phyloP scores from a whole-genome alignment of 2,797 vertebrate species.

The Myioborus melanocephalus region DNA sequence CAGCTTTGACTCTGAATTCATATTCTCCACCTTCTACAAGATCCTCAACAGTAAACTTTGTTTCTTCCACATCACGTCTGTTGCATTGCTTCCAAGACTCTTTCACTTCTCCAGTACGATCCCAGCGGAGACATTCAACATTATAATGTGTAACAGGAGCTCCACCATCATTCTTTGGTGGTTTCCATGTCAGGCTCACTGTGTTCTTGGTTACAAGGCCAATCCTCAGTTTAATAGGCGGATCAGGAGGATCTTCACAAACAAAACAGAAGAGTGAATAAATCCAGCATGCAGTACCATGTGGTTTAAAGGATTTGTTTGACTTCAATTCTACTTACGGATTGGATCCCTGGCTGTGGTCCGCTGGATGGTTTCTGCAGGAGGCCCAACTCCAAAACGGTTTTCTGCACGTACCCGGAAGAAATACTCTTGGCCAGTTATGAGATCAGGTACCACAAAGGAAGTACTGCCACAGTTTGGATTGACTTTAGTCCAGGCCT shows the following conservation, averaged over 20 bases:
- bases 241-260: slow-evolving; percentile 92
- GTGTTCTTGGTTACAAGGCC: slow-evolving; percentile 87
- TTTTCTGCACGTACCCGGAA: slow-evolving; percentile 96
- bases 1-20: slow-evolving; percentile 93
- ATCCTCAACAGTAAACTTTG: slow-evolving; percentile 92
- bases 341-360: slow-evolving; percentile 92
- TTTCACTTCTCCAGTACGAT: slow-evolving; percentile 86
- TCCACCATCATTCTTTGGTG: slow-evolving; percentile 94
- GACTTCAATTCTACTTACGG: slow-evolving; percentile 79
- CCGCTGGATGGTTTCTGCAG: slow-evolving; percentile 79
- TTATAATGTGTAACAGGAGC: slow-evolving; percentile 95
- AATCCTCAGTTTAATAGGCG: slow-evolving; percentile 92
- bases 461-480: slow-evolving; percentile 87
- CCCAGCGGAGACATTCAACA: slow-evolving; percentile 92
- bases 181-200: slow-evolving; percentile 89
- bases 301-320: background rate
- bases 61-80: slow-evolving; percentile 91
- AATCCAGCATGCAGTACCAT: background rate
- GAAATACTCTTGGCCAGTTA: slow-evolving; percentile 89
- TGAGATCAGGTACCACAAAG: slow-evolving; percentile 89
- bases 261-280: slow-evolving; percentile 14
- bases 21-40: slow-evolving; percentile 91
- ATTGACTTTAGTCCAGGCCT: slow-evolving; percentile 97
- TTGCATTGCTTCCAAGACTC: slow-evolving; percentile 96
- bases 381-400: slow-evolving; percentile 88